Evolutionary conservation across 2,113 vertebrate species (phyloP).

Genomic region (Dolichallabes microphthalmus): DNA sequence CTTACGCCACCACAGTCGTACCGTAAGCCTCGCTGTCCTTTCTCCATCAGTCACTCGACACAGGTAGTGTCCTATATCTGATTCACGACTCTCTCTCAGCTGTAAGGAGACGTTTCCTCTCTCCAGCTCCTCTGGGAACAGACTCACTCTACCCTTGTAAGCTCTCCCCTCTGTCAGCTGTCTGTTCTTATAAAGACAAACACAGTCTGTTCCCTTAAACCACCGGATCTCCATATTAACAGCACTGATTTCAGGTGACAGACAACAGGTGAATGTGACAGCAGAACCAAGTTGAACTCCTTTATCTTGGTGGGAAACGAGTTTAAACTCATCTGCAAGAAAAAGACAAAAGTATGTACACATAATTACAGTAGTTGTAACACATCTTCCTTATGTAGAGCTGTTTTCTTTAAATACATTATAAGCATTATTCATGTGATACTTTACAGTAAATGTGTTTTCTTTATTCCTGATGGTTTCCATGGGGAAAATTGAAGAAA

Average conservation of each 20-base stretch:
- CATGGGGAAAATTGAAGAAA: too few species aligned
- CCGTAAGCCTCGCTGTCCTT: neutral
- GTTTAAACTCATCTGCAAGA: neutral
- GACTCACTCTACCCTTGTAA: slow-evolving; percentile 36
- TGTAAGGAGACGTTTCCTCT: slow-evolving; percentile 45
- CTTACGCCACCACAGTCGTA: slow-evolving; percentile 36
- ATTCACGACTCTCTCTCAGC: slow-evolving; percentile 27
- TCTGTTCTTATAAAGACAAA: slow-evolving; percentile 26
- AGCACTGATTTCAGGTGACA: slow-evolving; percentile 24
- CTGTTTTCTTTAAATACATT: neutral
- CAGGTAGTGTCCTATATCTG: slow-evolving; percentile 38
- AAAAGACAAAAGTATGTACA: neutral
- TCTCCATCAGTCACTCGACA: slow-evolving; percentile 32
- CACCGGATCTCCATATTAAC: slow-evolving; percentile 36
- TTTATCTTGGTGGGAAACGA: neutral
- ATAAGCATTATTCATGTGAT: neutral
- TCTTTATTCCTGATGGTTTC: neutral
- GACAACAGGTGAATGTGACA: neutral
- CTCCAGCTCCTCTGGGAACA: slow-evolving; percentile 31
- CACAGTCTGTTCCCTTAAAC: slow-evolving; percentile 23
- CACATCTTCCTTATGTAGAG: neutral
- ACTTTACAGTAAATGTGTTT: neutral
- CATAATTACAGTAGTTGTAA: neutral
- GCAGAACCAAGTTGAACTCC: neutral
- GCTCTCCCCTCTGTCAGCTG: slow-evolving; percentile 8